A percentile compares a stretch with the other conserved stretches of the same genome.
These are phyloP conservation scores for Bradypodion pumilum DNA, from an alignment of 2,797 vertebrate species.

Conservation along the genomic window DNA sequence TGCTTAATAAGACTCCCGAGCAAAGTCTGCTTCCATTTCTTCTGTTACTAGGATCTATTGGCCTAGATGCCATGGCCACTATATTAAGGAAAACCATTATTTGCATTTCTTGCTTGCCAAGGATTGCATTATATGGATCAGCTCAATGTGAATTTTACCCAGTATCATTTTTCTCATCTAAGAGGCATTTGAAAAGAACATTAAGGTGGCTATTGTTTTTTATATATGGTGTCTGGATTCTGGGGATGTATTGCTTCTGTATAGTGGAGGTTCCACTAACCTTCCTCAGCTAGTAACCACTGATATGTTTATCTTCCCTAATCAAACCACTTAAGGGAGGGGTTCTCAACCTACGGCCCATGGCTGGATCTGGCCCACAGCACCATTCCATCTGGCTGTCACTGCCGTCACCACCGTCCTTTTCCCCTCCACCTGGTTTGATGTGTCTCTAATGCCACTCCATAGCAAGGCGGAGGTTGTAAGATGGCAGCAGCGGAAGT, in stretches of 20 bases:
- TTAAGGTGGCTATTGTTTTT: neutral
- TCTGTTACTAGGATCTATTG: conserved; percentile 3
- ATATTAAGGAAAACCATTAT: neutral
- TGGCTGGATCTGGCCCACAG: too few relatives aligned
- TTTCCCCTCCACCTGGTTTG: too few relatives aligned
- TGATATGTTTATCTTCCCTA: too few relatives aligned
- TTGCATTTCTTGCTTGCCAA: neutral
- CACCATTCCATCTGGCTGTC: too few relatives aligned
- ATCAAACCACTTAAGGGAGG: neutral
- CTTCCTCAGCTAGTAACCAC: neutral
- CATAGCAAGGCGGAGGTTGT: too few relatives aligned
- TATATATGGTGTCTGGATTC: neutral
- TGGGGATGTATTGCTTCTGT: neutral
- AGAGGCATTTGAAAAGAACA: neutral
- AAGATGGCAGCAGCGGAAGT: too few relatives aligned
- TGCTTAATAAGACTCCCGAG: conserved; percentile 18
- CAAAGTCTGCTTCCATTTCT: conserved; percentile 22
- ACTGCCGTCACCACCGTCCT: too few relatives aligned
- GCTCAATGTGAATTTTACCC: neutral
- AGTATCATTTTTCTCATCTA: neutral
- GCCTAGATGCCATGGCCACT: neutral
- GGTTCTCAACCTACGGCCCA: too few relatives aligned
- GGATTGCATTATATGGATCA: neutral
- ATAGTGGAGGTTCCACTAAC: neutral
- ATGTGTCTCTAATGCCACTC: too few relatives aligned